Base-by-base conservation (phyloP, 92 coral and sea anemone genomes). In the Palythoa heliodiscus region DNA sequence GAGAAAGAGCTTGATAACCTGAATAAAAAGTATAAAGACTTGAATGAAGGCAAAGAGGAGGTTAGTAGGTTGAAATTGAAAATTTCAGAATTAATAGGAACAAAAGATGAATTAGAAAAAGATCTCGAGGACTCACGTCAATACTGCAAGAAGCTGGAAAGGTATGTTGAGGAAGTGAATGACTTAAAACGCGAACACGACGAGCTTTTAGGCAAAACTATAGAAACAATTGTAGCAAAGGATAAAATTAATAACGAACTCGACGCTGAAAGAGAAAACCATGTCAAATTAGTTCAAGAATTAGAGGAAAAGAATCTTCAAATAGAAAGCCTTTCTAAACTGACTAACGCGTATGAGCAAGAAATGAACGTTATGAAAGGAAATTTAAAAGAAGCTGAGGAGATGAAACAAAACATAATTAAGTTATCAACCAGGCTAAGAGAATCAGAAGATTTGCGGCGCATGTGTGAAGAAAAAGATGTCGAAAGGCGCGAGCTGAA, bases 351-450 rank as follows among this genome's bases (percentile, higher is more conserved):
- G 1, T 78, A 78, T 52, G 78, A 89, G 52, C 70, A 84, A 52
- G 92, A 90, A 83, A 86, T 88, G 20, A 71, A 73, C 7, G 43
- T 66, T 23, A 57, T 94, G 82, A 88, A 84, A 35, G 89, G 74
- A 0, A 92, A 90, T 82, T 20, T 86, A 25, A 92, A 88, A 80
- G 98, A 92, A 50, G 79, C 80, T 15, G 98, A 92, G 10, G 92
- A 88, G 14, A 88, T 92, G 95, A 90, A 71, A 74, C 77, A 79
- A 66, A 94, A 94, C 74, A 88, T 94, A 25, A 92, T 94, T 25
- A 90, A 82, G 74, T 77, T 94, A 85, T 90, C 92, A 4, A 86
- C 95, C 11, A 94, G 88, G 73, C 74, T 94, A 75, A 92, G 98
- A 29, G 95, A 92, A 66, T 87, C 90, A 43, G 98, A 92, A 70